These are phyloP conservation scores for Setophaga kirtlandii DNA, from an alignment of 2,113 vertebrate genomes.

Conservation along the genomic window DNA sequence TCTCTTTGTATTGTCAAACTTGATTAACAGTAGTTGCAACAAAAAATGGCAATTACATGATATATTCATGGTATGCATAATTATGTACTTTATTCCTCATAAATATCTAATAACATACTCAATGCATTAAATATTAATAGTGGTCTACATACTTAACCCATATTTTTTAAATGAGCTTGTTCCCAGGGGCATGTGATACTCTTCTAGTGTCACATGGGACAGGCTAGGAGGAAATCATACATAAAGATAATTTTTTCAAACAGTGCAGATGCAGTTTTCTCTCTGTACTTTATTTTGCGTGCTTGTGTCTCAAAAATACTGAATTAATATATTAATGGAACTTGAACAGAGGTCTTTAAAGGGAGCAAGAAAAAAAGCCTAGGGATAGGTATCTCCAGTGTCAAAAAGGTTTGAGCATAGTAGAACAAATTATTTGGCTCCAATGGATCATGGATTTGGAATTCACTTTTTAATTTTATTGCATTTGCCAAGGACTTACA, in stretches of 20 bases:
- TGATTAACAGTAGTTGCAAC: neutral
- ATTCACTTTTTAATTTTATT: neutral
- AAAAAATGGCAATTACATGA: constrained; percentile 19
- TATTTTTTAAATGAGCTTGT: constrained; percentile 49
- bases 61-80: constrained; percentile 44
- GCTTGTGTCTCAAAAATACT: neutral
- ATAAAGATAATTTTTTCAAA: neutral
- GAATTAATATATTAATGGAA: neutral
- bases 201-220: neutral
- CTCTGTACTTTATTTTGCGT: neutral
- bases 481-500: neutral
- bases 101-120: constrained; percentile 68
- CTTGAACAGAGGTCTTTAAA: neutral
- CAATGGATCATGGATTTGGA: neutral
- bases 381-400: neutral
- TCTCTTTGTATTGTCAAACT: neutral
- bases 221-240: neutral
- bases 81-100: constrained; percentile 54
- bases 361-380: neutral
- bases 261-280: neutral
- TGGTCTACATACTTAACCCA: constrained; percentile 21
- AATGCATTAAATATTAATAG: constrained; percentile 58
- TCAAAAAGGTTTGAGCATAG: neutral
- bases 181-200: neutral
- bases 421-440: neutral